Evolutionary conservation across 1,140 invertebrate species (phyloP).

Genomic region (Drosophila pachea): DNA sequence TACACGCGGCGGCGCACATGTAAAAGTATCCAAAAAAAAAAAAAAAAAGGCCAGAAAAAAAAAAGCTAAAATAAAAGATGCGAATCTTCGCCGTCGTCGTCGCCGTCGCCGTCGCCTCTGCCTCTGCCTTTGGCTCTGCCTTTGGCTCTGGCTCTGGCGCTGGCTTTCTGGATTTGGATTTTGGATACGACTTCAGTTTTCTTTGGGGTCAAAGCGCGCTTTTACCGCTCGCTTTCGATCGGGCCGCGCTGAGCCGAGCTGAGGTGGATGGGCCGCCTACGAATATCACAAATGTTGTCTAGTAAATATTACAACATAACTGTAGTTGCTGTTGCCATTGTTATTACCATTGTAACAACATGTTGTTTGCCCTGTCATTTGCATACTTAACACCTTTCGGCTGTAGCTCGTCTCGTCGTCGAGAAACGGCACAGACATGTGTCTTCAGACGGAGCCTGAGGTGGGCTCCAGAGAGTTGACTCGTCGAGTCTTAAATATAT

Average conservation of each 20-base stretch:
- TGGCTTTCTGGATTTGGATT: constrained; percentile 40
- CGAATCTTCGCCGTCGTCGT: constrained; percentile 53
- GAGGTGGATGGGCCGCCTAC: constrained; percentile 33
- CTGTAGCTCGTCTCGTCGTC: constrained; percentile 4
- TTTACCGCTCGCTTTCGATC: constrained; percentile 48
- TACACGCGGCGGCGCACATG: constrained; percentile 47
- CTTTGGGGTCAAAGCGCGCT: constrained; percentile 55
- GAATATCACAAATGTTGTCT: constrained; percentile 13
- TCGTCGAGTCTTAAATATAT: not conserved
- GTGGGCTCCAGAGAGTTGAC: constrained; percentile 3
- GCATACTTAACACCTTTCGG: constrained; percentile 55
- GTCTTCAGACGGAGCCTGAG: constrained; percentile 32
- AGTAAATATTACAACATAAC: constrained; percentile 61
- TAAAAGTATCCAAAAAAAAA: constrained; percentile 52
- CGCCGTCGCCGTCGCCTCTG: constrained; percentile 32
- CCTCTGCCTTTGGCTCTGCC: constrained; percentile 32
- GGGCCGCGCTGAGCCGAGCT: no score
- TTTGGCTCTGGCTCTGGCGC: constrained; percentile 4
- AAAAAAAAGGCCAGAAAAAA: constrained; percentile 16
- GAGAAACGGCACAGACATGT: constrained; percentile 25
- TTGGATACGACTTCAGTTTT: constrained; percentile 49
- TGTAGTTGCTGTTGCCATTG: constrained; percentile 26
- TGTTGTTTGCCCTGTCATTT: constrained; percentile 49
- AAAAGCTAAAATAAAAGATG: constrained; percentile 34
- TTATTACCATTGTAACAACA: constrained; percentile 20